These are phyloP conservation scores for Caenorhabditis japonica DNA, from an alignment of 2,888 invertebrate species.

Conservation along the genomic window DNA sequence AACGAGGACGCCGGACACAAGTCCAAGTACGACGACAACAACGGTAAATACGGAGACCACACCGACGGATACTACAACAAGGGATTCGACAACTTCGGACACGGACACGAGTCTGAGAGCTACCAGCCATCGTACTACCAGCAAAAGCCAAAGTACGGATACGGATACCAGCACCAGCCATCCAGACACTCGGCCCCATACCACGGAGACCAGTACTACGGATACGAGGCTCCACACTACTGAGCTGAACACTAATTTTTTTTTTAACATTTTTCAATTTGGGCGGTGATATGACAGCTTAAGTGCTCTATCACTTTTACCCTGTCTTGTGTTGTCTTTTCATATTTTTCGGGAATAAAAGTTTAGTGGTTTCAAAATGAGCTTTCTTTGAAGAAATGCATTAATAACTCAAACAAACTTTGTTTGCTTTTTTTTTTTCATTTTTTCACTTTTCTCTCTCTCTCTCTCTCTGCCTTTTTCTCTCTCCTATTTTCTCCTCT, in stretches of 20 bases:
- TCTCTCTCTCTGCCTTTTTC: no score
- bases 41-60: constrained; percentile 57
- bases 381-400: neutral
- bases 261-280: neutral
- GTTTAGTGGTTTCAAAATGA: constrained; percentile 19
- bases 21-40: constrained; percentile 54
- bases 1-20: constrained; percentile 66
- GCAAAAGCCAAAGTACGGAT: constrained; percentile 52
- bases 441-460: neutral
- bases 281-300: constrained; percentile 35
- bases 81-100: constrained; percentile 61
- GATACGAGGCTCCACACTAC: constrained; percentile 53
- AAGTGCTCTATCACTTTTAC: constrained; percentile 27
- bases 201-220: constrained; percentile 53
- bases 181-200: constrained; percentile 43
- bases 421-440: constrained; percentile 6
- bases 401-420: constrained; percentile 5
- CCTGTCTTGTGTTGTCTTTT: constrained; percentile 12
- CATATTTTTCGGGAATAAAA: constrained; percentile 37
- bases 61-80: constrained; percentile 63
- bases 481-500: no score
- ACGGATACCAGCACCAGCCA: constrained; percentile 39
- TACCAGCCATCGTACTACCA: constrained; percentile 61
- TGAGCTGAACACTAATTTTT: neutral
- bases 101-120: constrained; percentile 59